Percentiles rank a stretch among this genome's conserved stretches.
These are phyloP conservation scores for Crypturellus tataupa DNA, from an alignment of 2,797 vertebrate species.

Conservation along the genomic window DNA sequence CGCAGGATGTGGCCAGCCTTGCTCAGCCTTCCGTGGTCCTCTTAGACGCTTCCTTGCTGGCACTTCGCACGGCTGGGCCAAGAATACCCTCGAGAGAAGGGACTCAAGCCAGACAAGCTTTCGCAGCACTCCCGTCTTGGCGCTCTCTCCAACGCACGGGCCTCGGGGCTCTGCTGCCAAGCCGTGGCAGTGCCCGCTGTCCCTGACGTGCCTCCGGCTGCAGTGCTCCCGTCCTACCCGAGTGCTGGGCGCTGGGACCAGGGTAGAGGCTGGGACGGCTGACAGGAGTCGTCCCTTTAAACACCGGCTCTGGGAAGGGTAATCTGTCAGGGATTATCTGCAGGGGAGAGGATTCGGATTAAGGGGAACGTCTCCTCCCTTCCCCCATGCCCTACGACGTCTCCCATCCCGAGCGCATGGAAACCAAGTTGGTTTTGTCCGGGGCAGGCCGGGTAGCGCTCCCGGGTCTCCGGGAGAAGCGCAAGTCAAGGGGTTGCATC, in stretches of 20 bases:
- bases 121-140: background rate
- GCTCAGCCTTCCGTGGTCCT: background rate
- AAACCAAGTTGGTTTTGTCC: constrained; percentile 21
- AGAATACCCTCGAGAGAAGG: constrained; percentile 8
- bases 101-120: background rate
- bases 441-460: background rate
- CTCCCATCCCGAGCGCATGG: background rate
- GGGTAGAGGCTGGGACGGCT: background rate
- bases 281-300: constrained; percentile 57
- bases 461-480: background rate
- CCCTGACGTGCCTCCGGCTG: rapidly evolving
- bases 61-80: background rate
- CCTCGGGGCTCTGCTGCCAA: background rate
- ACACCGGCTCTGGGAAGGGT: background rate
- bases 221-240: rapidly evolving
- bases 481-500: background rate
- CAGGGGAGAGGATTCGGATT: constrained; percentile 54
- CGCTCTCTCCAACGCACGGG: rapidly evolving
- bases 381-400: background rate
- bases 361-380: constrained; percentile 47
- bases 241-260: background rate
- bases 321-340: constrained; percentile 69
- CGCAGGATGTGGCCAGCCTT: rapidly evolving
- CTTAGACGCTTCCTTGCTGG: background rate
- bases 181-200: rapidly evolving